Evolutionary conservation across 2,888 invertebrate species (phyloP).

Genomic region (Netelia virgata): DNA sequence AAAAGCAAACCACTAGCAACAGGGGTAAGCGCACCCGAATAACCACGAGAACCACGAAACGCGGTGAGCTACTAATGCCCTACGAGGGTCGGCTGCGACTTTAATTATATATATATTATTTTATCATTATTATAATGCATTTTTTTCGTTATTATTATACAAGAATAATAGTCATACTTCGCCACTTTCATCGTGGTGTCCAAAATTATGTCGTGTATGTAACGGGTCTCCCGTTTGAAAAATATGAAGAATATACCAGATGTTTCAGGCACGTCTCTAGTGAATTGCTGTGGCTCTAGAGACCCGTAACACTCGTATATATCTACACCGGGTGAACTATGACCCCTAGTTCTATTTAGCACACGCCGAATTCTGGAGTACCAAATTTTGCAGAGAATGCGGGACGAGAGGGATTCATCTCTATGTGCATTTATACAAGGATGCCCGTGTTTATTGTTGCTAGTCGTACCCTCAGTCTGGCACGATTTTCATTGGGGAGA

Average conservation of each 20-base stretch:
- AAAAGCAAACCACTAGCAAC: background rate
- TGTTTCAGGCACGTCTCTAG: too few species aligned
- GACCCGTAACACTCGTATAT: too few species aligned
- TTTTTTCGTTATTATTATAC: background rate
- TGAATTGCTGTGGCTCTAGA: too few species aligned
- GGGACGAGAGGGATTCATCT: background rate
- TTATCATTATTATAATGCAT: background rate
- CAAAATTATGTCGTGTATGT: too few species aligned
- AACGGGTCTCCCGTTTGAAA: too few species aligned
- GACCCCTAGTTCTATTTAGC: background rate
- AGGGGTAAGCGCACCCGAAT: background rate
- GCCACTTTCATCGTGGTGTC: too few species aligned
- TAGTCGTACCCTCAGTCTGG: background rate
- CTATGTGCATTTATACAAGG: background rate
- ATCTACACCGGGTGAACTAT: too few species aligned
- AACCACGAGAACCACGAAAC: background rate
- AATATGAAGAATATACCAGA: too few species aligned
- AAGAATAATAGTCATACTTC: too few species aligned
- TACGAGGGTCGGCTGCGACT: background rate
- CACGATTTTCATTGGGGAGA: too few species aligned
- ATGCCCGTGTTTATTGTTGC: background rate
- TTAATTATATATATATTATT: background rate
- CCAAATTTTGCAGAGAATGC: background rate
- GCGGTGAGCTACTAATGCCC: slow-evolving; percentile 2
- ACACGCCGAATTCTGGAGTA: background rate